Evolutionary conservation across 2,797 vertebrate species (phyloP).

Genomic region (Danio jaintianensis): DNA sequence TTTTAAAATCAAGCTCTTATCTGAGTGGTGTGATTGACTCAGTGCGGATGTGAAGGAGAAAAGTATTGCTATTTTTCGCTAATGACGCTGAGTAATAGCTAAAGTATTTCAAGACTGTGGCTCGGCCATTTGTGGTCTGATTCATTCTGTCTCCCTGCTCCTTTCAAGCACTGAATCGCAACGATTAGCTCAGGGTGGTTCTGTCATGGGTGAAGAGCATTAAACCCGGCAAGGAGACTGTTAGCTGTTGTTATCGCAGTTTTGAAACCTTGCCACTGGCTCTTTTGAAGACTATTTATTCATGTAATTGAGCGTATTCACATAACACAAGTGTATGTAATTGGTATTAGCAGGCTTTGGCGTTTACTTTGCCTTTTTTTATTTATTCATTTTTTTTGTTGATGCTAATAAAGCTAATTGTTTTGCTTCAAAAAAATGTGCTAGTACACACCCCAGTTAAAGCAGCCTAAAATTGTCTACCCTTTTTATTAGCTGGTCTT

Average conservation of each 20-base stretch:
- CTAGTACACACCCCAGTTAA: too few relatives aligned
- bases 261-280: slow-evolving; percentile 8
- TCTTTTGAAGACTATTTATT: not conserved
- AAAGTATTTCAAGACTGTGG: not conserved
- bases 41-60: not conserved
- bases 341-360: not conserved
- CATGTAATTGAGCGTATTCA: not conserved
- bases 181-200: slow-evolving; percentile 8
- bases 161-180: not conserved
- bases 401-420: too few relatives aligned
- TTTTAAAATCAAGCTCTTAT: not conserved
- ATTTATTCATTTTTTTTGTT: too few relatives aligned
- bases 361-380: not conserved
- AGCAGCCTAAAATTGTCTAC: too few relatives aligned
- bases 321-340: not conserved
- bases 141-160: slow-evolving; percentile 8
- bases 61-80: not conserved
- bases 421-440: too few relatives aligned
- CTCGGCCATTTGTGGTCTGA: not conserved
- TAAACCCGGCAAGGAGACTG: not conserved
- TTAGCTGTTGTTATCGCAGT: not conserved
- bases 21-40: not conserved
- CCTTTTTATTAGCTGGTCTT: too few relatives aligned
- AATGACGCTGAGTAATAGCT: not conserved
- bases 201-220: slow-evolving; percentile 23